Percentiles rank a stretch among this genome's conserved stretches.
Evolutionary conservation across 2,113 vertebrate genomes (phyloP).

Genomic region (Zonotrichia leucophrys): DNA sequence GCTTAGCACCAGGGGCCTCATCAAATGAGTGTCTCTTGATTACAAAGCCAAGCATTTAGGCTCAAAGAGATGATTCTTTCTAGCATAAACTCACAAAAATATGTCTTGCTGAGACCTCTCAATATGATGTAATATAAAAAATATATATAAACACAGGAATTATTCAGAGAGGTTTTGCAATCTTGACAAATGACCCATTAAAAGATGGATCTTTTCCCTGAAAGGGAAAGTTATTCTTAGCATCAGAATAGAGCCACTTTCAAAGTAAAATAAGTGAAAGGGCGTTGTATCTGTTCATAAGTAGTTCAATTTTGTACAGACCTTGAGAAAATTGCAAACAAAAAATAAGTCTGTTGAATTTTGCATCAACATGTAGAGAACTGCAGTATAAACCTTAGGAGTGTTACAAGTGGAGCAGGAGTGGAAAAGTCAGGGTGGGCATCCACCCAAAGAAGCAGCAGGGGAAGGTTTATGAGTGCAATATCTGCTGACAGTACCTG

Average conservation of each 20-base stretch:
- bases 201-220: background rate
- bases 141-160: slow-evolving; percentile 16
- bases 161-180: background rate
- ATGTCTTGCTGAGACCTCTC: background rate
- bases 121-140: slow-evolving; percentile 25
- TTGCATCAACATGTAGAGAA: background rate
- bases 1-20: background rate
- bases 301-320: background rate
- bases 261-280: background rate
- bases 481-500: background rate
- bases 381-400: background rate
- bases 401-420: rapidly evolving
- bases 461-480: background rate
- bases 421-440: background rate
- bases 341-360: background rate
- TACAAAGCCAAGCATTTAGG: background rate
- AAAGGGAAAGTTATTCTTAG: background rate
- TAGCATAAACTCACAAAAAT: slow-evolving; percentile 16
- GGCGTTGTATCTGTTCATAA: background rate
- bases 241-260: background rate
- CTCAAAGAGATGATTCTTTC: slow-evolving; percentile 12
- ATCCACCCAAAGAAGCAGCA: background rate
- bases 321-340: background rate
- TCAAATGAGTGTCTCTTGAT: background rate
- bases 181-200: background rate